A percentile compares a stretch with the other conserved stretches of the same genome.
These are phyloP conservation scores for Phania funesta DNA, from an alignment of 2,888 invertebrate genomes.

Conservation along the genomic window DNA sequence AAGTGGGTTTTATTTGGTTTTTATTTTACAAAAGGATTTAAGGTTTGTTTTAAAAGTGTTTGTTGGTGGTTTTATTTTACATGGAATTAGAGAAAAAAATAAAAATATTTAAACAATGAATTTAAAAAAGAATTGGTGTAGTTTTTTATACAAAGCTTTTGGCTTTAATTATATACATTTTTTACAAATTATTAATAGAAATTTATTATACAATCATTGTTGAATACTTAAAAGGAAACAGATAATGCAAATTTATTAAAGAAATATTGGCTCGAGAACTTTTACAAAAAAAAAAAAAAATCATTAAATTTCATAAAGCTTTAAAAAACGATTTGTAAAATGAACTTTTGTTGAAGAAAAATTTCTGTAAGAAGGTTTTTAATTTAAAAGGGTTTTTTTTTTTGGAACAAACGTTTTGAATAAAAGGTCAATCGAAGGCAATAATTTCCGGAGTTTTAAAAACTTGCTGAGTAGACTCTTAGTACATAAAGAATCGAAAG, in stretches of 20 bases:
- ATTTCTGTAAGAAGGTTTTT: no score
- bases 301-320: no score
- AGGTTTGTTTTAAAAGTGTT: constrained; percentile 4
- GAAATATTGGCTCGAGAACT: no score
- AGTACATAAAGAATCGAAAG: no score
- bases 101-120: constrained; percentile 20
- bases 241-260: constrained; percentile 13
- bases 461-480: no score
- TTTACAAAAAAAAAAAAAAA: not conserved
- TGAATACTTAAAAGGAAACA: not conserved
- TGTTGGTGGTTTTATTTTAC: constrained; percentile 61
- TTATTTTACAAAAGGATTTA: constrained; percentile 54
- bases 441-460: no score
- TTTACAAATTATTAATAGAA: constrained; percentile 7
- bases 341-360: no score
- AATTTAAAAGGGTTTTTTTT: no score
- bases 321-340: no score
- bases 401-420: no score
- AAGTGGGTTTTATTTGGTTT: constrained; percentile 42
- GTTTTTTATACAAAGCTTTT: constrained; percentile 12
- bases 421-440: no score
- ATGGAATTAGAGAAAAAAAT: constrained; percentile 65
- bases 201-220: not conserved
- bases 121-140: not conserved
- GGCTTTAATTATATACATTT: constrained; percentile 20